Evolutionary conservation across 1,140 invertebrate species (phyloP).

Genomic region (Cryptotermes secundus): DNA sequence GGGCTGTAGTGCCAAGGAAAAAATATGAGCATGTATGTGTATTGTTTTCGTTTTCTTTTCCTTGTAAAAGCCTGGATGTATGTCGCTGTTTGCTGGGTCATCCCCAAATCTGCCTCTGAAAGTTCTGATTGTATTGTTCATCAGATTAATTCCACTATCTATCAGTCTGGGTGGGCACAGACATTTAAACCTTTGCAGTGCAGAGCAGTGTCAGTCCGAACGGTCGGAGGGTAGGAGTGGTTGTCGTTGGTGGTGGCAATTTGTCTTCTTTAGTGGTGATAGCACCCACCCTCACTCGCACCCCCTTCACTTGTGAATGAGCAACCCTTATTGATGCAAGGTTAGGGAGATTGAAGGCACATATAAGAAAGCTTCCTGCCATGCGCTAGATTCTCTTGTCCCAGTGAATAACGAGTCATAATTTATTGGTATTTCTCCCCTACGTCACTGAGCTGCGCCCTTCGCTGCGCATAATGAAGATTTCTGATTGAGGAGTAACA

Average conservation of each 20-base stretch:
- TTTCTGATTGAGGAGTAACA: neutral
- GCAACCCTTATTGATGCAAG: constrained; percentile 9
- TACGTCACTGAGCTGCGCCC: neutral
- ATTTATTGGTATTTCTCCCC: neutral
- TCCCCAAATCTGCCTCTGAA: neutral
- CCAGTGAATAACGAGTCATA: neutral
- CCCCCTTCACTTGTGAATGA: neutral
- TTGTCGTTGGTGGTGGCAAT: constrained; percentile 22
- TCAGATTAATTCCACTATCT: constrained; percentile 26
- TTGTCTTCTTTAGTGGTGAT: constrained; percentile 29
- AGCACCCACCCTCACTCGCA: neutral
- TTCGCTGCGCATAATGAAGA: neutral
- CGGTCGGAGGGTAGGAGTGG: neutral
- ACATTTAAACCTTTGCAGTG: neutral
- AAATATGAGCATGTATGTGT: too few species aligned
- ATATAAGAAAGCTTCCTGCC: neutral
- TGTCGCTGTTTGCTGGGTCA: neutral
- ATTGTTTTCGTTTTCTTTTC: too few species aligned
- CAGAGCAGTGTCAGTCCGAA: neutral
- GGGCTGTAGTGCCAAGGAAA: too few species aligned
- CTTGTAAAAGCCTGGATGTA: too few species aligned
- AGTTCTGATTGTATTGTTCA: constrained; percentile 17
- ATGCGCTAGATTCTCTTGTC: neutral
- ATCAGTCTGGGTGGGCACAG: neutral
- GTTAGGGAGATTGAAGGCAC: neutral